Conservation (phyloP, 2,888 invertebrate species). For the Alloscopus bannaensis region DNA sequence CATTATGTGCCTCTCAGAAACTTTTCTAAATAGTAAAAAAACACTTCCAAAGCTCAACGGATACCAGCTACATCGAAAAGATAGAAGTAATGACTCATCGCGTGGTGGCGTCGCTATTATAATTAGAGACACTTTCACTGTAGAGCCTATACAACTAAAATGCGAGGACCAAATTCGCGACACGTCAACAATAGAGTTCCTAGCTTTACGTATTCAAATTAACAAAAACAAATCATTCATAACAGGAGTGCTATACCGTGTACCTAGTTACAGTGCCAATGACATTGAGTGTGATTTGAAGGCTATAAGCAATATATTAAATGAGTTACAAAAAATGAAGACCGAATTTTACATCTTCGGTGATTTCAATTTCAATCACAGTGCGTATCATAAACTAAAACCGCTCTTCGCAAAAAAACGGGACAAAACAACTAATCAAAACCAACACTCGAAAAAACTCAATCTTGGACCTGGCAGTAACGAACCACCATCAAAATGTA, state of each 20-base stretch:
- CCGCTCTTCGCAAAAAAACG: neutral
- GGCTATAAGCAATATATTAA: neutral
- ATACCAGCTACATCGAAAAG: neutral
- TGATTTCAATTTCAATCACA: constrained; percentile 1
- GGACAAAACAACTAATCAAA: neutral
- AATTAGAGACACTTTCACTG: neutral
- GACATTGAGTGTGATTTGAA: neutral
- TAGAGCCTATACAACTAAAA: neutral
- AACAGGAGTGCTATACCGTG: neutral
- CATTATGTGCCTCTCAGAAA: constrained; percentile 4
- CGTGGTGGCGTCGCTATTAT: constrained; percentile 5
- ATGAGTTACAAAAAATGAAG: neutral
- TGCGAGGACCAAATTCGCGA: neutral
- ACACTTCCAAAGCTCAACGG: neutral
- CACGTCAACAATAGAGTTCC: neutral
- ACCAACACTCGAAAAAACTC: constrained; percentile 7
- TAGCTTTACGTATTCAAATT: neutral
- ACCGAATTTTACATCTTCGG: constrained; percentile 6
- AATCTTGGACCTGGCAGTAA: constrained; percentile 2
- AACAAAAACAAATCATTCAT: constrained; percentile 2
- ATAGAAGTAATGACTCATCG: neutral
- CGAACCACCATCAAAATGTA: neutral
- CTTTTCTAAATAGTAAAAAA: neutral
- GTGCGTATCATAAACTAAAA: neutral
- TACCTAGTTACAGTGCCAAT: neutral